Conservation (phyloP, 2,888 invertebrate genomes). For the Pomacea canaliculata region DNA sequence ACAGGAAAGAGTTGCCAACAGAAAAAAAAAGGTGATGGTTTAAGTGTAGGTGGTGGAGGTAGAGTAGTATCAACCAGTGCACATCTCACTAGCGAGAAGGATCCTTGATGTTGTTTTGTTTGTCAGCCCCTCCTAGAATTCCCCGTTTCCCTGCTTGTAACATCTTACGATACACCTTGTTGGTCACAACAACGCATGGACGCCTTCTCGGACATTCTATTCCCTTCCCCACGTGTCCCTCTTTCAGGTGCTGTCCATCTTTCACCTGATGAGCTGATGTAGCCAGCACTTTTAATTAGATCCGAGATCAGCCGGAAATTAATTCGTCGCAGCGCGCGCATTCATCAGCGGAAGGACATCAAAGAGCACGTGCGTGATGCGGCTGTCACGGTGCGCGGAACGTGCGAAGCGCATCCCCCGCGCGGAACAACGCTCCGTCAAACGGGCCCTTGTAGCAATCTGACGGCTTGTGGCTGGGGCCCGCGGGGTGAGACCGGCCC, state of each 20-base stretch:
- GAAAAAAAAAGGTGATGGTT: too few species aligned
- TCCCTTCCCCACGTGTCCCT: not conserved
- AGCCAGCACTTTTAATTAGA: slow-evolving; percentile 19
- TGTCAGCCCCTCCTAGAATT: too few species aligned
- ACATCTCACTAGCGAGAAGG: too few species aligned
- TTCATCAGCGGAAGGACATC: slow-evolving; percentile 24
- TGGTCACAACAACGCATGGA: too few species aligned
- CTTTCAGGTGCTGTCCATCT: not conserved
- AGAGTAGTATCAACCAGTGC: too few species aligned
- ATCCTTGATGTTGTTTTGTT: too few species aligned
- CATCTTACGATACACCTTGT: too few species aligned
- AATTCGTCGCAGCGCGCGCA: slow-evolving; percentile 16
- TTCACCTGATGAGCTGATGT: not conserved
- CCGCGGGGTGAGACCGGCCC: not conserved
- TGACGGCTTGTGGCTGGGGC: not conserved
- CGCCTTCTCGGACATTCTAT: too few species aligned
- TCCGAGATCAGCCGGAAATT: slow-evolving; percentile 25
- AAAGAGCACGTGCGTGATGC: slow-evolving; percentile 21
- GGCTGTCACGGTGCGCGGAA: slow-evolving; percentile 21
- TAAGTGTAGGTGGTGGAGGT: too few species aligned
- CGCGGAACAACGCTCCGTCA: not conserved
- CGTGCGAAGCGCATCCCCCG: slow-evolving; percentile 1
- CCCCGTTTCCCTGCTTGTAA: too few species aligned
- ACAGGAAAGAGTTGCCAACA: too few species aligned
- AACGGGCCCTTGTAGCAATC: slow-evolving; percentile 1